Evolutionary conservation across 2,797 vertebrate species (phyloP).

Genomic region (Agapornis canus): DNA sequence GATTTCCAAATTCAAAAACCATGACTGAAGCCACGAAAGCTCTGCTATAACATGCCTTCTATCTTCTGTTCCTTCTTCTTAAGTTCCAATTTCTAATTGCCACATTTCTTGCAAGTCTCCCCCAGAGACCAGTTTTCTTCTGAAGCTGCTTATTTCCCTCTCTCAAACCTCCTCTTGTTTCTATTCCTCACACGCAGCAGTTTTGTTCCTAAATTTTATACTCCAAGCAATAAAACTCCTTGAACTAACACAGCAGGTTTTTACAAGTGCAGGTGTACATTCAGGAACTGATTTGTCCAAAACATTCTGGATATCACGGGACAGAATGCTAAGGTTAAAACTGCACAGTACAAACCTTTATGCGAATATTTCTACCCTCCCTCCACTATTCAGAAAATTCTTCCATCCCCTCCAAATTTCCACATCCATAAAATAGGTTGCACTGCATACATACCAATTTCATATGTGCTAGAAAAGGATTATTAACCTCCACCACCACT

Average conservation of each 20-base stretch:
- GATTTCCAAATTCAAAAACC: constrained; percentile 50
- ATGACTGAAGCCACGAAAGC: constrained; percentile 27
- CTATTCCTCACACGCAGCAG: neutral
- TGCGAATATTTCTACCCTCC: neutral
- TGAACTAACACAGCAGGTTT: neutral
- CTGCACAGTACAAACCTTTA: neutral
- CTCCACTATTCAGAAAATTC: neutral
- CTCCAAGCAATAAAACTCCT: neutral
- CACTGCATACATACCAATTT: constrained; percentile 39
- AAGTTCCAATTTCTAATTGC: constrained; percentile 64
- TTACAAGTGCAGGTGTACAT: neutral
- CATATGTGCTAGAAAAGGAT: constrained; percentile 55
- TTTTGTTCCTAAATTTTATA: constrained; percentile 11
- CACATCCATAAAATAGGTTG: constrained; percentile 25
- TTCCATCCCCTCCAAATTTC: neutral
- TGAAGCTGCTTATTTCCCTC: constrained; percentile 47
- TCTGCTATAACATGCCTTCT: constrained; percentile 34
- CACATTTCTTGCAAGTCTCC: neutral
- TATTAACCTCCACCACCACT: constrained; percentile 43
- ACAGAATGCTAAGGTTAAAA: neutral
- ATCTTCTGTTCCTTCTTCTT: constrained; percentile 57
- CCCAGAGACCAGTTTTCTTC: constrained; percentile 2
- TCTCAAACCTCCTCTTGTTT: constrained; percentile 22
- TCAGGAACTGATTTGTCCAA: neutral
- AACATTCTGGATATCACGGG: neutral